Evolutionary conservation across 35 echinoderm and acorn worm genomes (phyloP), one percentile per base, ranked within the genome.

Genomic region (Ophioderma brevispina): DNA sequence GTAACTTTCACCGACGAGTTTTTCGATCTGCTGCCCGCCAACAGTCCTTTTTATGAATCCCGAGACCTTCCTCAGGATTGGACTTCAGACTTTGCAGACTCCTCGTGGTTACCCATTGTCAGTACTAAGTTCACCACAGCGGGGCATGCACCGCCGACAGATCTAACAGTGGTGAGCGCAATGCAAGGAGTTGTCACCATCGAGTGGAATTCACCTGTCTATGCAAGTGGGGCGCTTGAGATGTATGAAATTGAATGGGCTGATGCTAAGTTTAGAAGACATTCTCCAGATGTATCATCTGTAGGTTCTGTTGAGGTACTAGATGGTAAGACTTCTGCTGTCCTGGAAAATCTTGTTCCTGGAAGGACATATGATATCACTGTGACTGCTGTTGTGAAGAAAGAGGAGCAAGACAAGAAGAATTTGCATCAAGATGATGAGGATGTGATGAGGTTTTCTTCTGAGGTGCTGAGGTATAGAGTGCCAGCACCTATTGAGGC

Each of bases 1-100:
- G 55, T 93, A 33, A 84, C 92, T 31, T 78, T 93, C 85, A 93
- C 92, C 21, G 92, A 93, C 40, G 92, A 93, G 25, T 93, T 82
- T 55, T 93, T 93, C 38, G 86, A 93, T 28, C 64, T 86, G 36
- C 81, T 76, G 15, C 35, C 85, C n/a, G 8, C 39, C 23, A 37
- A 52, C 30, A 88, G 87, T 33, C 55, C 85, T 0, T 52, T 64
- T 19, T 39, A 75, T n/a, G 89, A 93, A 35, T 52, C 32, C 0
- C 79, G 86, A 19, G 40, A 49, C 25, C 86, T 93, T 14, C 85
- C 92, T 21, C 80, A 78, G 15, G 63, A 80, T 19, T 93, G 92
- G 92, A 64, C 36, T 1, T 55, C 82, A n/a, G 40, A 76, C 13
- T 35, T 52, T 28, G 70, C 40, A n/a, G 39, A 80, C 0, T 93